Percentiles rank a stretch among this genome's conserved stretches.
Conservation (phyloP, 2,113 vertebrate genomes). For the Bungarus multicinctus region DNA sequence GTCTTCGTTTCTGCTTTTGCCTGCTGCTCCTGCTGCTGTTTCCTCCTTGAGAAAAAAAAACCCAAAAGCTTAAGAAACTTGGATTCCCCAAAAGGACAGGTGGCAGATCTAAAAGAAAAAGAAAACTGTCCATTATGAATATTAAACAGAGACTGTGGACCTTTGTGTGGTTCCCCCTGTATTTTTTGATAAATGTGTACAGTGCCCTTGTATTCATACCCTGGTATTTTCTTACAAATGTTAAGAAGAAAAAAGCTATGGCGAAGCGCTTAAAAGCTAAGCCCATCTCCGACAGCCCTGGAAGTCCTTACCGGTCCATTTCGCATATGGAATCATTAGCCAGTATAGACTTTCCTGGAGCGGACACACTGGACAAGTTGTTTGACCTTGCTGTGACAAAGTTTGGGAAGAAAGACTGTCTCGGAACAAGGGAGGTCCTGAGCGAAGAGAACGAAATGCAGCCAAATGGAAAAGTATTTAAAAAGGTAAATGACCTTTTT, state of each 20-base stretch:
- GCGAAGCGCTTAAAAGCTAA: slow-evolving; percentile 89
- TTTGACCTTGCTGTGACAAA: slow-evolving; percentile 82
- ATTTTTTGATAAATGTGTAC: slow-evolving; percentile 91
- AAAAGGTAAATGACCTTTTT: slow-evolving; percentile 82
- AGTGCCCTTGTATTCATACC: slow-evolving; percentile 91
- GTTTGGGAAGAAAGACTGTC: slow-evolving; percentile 80
- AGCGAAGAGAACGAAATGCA: slow-evolving; percentile 93
- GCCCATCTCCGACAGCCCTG: slow-evolving; percentile 75
- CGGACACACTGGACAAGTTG: slow-evolving; percentile 91
- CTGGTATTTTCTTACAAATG: slow-evolving; percentile 93
- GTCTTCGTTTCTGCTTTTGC: slow-evolving; percentile 57
- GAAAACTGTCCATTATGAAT: slow-evolving; percentile 70
- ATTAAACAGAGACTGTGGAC: slow-evolving; percentile 77
- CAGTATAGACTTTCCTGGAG: slow-evolving; percentile 84
- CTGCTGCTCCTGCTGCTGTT: slow-evolving; percentile 51
- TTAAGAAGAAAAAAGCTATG: slow-evolving; percentile 80
- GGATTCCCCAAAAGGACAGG: slow-evolving; percentile 54
- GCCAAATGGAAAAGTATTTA: slow-evolving; percentile 92
- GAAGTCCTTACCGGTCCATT: slow-evolving; percentile 90
- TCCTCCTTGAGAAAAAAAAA: slow-evolving; percentile 51
- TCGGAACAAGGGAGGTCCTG: slow-evolving; percentile 88
- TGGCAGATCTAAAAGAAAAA: slow-evolving; percentile 50
- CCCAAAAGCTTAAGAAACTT: slow-evolving; percentile 43
- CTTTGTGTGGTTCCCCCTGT: slow-evolving; percentile 86
- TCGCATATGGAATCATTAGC: slow-evolving; percentile 84